Conservation (phyloP, 1,140 invertebrate species). For the Leguminivora glycinivorella region DNA sequence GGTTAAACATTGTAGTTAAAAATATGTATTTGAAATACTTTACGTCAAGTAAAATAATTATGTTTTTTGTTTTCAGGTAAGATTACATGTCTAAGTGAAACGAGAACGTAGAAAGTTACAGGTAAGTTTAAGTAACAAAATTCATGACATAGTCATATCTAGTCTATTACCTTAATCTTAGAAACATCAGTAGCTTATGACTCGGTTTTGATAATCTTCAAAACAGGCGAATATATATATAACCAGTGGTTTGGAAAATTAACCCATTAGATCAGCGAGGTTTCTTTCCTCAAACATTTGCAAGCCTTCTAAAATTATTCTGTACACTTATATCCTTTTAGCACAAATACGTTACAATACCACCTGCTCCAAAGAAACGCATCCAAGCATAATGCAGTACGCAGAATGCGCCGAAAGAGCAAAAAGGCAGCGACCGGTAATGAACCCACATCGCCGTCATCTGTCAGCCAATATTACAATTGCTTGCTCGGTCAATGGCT, state of each 20-base stretch:
- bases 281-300: not conserved
- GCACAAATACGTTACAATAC: not conserved
- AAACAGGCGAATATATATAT: not conserved
- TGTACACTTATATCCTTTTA: too few species aligned
- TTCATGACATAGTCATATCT: too few species aligned
- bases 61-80: constrained; percentile 2
- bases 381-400: not conserved
- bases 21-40: too few species aligned
- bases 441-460: constrained; percentile 4
- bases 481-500: not conserved
- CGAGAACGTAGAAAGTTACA: not conserved
- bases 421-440: constrained; percentile 26
- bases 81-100: not conserved
- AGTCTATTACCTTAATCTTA: too few species aligned
- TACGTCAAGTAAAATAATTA: not conserved
- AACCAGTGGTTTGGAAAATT: not conserved
- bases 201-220: too few species aligned
- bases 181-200: too few species aligned
- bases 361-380: constrained; percentile 1
- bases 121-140: not conserved
- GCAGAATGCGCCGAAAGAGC: constrained; percentile 14
- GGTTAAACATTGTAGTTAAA: too few species aligned
- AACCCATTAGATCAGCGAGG: not conserved
- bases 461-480: not conserved
- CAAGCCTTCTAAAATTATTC: not conserved